Conservation (phyloP, 2,888 invertebrate genomes). For the Taphrorychus bicolor region DNA sequence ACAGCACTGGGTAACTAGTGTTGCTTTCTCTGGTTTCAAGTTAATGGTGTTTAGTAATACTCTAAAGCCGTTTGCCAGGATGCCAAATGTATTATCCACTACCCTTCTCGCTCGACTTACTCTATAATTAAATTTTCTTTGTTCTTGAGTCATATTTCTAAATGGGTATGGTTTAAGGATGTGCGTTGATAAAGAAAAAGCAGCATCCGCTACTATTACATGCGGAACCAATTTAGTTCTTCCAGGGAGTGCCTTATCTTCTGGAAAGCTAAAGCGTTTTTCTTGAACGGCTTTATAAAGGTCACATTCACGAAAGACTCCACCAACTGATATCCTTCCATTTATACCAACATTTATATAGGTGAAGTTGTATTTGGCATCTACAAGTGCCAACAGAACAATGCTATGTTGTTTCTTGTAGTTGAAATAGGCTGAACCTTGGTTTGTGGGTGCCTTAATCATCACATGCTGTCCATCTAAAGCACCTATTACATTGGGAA, state of each 20-base stretch:
- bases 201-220: constrained; percentile 49
- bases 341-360: constrained; percentile 47
- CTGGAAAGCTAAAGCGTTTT: constrained; percentile 43
- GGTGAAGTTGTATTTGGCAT: constrained; percentile 21
- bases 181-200: constrained; percentile 45
- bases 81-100: too few relatives aligned
- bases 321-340: constrained; percentile 48
- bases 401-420: constrained; percentile 47
- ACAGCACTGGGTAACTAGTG: constrained; percentile 29
- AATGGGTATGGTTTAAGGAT: constrained; percentile 48
- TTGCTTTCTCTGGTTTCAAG: constrained; percentile 35
- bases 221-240: constrained; percentile 42
- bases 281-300: constrained; percentile 40
- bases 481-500: constrained; percentile 45
- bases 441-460: constrained; percentile 30
- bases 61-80: too few relatives aligned
- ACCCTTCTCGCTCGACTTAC: too few relatives aligned
- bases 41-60: too few relatives aligned
- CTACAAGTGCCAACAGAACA: constrained; percentile 46
- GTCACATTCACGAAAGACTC: constrained; percentile 44
- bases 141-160: constrained; percentile 23
- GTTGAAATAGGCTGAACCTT: constrained; percentile 47
- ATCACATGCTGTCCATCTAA: constrained; percentile 47
- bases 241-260: constrained; percentile 41
- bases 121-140: constrained; percentile 17